Base-by-base conservation (phyloP, 2,797 vertebrate genomes). In the Silurus lanzhouensis region DNA sequence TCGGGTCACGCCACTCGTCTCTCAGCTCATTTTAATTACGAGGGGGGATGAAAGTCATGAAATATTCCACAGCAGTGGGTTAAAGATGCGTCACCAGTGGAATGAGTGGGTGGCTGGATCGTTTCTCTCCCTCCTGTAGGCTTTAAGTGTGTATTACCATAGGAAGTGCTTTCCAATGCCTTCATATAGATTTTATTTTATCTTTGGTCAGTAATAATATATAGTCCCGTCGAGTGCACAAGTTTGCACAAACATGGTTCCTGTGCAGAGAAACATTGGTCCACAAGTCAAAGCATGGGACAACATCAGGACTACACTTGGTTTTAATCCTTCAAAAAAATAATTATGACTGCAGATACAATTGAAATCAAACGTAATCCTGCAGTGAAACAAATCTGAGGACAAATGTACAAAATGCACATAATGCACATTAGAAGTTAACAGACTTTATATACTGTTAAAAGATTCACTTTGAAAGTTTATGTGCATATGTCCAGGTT, bases 11-110 rank as follows among this genome's bases (percentile, higher is more conserved):
- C 15, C 20, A 46, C 20, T 84, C 25, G 19, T 83, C 77, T 85
- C 77, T 63, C 17, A 3, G 70, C 83, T 77, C 79, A 64, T 84
- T 90, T 89, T 88, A 82, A 89, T 89, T 85, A 87, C 44, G 17
- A 38, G n/a, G 64, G 58, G 27, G 22, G 70, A 61, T 68, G 68
- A 84, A 79, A 80, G 44, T 61, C 71, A 58, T 44, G 15, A 72
- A 79, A 89, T 58, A 67, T 82, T 75, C 80, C 82, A 72, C 86
- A 82, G 82, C 44, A 70, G 63, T 64, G 57, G 64, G 38, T 25
- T 82, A 75, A 70, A 84, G 82, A 87, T 55, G 27, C 81, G 76
- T 86, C 82, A 83, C 67, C 44, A 46, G 66, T 83, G 71, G 58
- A 84, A 81, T 2, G 38, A 81, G 68, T 72, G 86, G 72, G 82